phyloP scores from a whole-genome alignment of 2,888 invertebrate genomes.

The Allolobophora icterica region DNA sequence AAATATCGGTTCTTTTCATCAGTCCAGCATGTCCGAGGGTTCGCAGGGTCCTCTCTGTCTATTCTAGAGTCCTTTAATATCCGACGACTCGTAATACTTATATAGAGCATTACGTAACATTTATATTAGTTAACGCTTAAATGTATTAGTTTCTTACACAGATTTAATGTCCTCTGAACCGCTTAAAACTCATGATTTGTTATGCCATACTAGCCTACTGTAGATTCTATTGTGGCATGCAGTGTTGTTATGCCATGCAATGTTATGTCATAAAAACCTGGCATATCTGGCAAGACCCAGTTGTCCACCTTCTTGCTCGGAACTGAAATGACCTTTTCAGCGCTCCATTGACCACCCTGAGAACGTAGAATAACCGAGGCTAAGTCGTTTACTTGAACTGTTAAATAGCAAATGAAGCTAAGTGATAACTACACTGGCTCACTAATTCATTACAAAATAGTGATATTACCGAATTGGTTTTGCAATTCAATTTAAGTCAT shows the following conservation, averaged over 20 bases:
- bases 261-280: constrained; percentile 70
- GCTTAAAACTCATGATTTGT: background rate
- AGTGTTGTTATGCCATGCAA: background rate
- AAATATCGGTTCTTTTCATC: no score
- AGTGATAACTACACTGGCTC: background rate
- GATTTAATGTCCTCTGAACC: background rate
- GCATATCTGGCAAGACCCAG: constrained; percentile 75
- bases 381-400: background rate
- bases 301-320: constrained; percentile 81
- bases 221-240: background rate
- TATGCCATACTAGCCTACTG: background rate
- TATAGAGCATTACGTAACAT: no score
- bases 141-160: background rate
- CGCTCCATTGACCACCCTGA: constrained; percentile 72
- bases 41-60: no score
- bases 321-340: constrained; percentile 86
- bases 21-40: no score
- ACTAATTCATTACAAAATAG: no score
- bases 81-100: no score
- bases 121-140: background rate
- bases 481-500: background rate
- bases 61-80: no score
- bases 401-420: background rate
- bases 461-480: background rate
- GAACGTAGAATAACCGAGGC: background rate